Conservation (phyloP, 1,140 invertebrate genomes). For the Dendroctonus ponderosae region DNA sequence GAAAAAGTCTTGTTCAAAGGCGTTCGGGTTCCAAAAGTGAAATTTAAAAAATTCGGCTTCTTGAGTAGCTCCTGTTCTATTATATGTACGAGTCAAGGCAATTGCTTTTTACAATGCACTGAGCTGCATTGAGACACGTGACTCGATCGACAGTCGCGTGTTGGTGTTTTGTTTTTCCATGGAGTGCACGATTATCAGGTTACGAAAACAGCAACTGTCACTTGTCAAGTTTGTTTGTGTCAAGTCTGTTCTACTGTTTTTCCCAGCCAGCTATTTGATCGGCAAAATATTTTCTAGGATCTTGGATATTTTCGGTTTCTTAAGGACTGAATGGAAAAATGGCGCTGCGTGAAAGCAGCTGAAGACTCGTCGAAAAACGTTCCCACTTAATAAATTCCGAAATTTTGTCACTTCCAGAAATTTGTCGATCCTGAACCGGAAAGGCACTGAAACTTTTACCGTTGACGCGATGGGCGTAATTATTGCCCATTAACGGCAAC, state of each 20-base stretch:
- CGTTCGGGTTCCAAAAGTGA: background rate
- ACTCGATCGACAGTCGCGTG: constrained; percentile 26
- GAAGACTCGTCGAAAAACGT: background rate
- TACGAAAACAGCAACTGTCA: constrained; percentile 19
- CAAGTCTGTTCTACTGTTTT: too few relatives aligned
- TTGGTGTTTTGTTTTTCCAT: constrained; percentile 22
- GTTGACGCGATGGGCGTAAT: constrained; percentile 7
- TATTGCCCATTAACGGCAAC: constrained; percentile 22
- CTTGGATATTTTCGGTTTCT: too few relatives aligned
- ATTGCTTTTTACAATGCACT: constrained; percentile 12
- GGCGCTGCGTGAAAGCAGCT: background rate
- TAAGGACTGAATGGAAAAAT: too few relatives aligned
- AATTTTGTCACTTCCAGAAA: constrained; percentile 16
- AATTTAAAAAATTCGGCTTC: background rate
- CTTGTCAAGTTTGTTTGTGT: constrained; percentile 10
- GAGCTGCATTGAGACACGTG: constrained; percentile 18
- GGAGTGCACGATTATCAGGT: constrained; percentile 18
- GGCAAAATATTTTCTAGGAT: too few relatives aligned
- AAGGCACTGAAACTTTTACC: constrained; percentile 18
- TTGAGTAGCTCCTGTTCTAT: constrained; percentile 5
- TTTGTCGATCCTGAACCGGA: constrained; percentile 15
- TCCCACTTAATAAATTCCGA: constrained; percentile 6
- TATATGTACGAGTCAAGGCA: background rate
- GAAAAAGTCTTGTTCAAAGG: too few relatives aligned
- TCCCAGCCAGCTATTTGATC: too few relatives aligned